Evolutionary conservation across 2,888 invertebrate species (phyloP), one percentile per base, ranked within the genome.

Genomic region (Copidosoma aretas): DNA sequence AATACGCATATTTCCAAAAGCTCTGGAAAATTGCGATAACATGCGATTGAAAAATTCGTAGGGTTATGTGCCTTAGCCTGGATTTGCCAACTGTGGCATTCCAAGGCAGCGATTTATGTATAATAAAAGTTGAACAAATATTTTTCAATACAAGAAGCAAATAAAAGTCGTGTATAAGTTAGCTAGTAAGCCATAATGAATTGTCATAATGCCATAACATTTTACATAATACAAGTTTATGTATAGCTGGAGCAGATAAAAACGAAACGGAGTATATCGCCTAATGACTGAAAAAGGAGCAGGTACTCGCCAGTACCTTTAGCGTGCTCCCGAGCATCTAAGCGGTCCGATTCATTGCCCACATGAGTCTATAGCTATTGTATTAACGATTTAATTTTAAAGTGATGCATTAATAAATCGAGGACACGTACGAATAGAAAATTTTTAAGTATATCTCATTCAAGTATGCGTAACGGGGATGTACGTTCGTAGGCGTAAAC

Each of bases 151-250:
- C n/a, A n/a, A n/a, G n/a, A n/a, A n/a, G n/a, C n/a, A n/a, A n/a
- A n/a, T n/a, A n/a, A n/a, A n/a, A n/a, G n/a, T n/a, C n/a, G n/a
- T n/a, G n/a, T n/a, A 17, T 57, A 21, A 57, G 32, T 57, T 25
- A 57, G 24, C 32, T 15, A 8, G 39, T 80, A 80, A 82, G 82
- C 82, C 82, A 82, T 83, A 82, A 81, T 81, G 75, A 81, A 68
- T 78, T 79, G 76, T 79, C 77, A 80, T 79, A 83, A 82, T 81
- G 83, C 82, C 83, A 82, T 83, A 82, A 78, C 75, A 74, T 81
- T 80, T 71, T 77, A 80, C 77, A 77, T 78, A 81, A 80, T 76
- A 53, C 53, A 4, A 52, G 56, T 32, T 59, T 49, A 60, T 49
- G 19, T 60, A 32, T 52, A 56, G 19, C 22, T 62, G 41, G 43